Conservation (phyloP, 2,888 invertebrate genomes). For the Seira ritae region DNA sequence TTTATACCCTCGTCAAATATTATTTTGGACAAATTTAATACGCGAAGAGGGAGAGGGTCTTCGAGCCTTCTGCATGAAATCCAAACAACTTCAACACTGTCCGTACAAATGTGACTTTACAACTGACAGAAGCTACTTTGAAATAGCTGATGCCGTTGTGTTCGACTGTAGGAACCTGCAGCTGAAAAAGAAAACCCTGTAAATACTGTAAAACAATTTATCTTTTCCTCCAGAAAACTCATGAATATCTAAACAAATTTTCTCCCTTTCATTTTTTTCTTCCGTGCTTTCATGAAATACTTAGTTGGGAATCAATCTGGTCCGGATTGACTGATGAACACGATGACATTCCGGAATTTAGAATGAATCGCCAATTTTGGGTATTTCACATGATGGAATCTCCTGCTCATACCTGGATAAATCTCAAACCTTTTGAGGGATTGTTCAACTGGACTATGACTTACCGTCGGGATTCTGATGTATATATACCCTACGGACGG, state of each 20-base stretch:
- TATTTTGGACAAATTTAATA: conserved; percentile 54
- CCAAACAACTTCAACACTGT: conserved; percentile 62
- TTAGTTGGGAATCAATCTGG: conserved; percentile 54
- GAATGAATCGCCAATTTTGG: conserved; percentile 65
- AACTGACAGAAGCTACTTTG: conserved; percentile 58
- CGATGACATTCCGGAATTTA: conserved; percentile 53
- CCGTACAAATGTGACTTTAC: conserved; percentile 69
- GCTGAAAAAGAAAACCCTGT: conserved; percentile 51
- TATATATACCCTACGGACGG: conserved; percentile 67
- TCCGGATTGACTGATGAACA: conserved; percentile 38
- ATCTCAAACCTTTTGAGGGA: conserved; percentile 63
- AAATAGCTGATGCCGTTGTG: conserved; percentile 68
- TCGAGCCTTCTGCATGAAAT: conserved; percentile 49
- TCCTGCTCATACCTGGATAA: conserved; percentile 67
- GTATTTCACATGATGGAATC: conserved; percentile 69
- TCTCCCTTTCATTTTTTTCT: background rate
- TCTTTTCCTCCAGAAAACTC: background rate
- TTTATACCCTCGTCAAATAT: conserved; percentile 48
- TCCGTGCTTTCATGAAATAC: background rate
- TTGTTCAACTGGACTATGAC: conserved; percentile 70
- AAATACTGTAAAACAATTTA: conserved; percentile 24
- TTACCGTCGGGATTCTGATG: conserved; percentile 68
- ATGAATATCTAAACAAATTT: background rate
- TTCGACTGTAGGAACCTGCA: conserved; percentile 63
- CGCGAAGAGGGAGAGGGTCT: conserved; percentile 33